phyloP scores from a whole-genome alignment of 2,888 invertebrate genomes.

The Xestia rhomboidea region DNA sequence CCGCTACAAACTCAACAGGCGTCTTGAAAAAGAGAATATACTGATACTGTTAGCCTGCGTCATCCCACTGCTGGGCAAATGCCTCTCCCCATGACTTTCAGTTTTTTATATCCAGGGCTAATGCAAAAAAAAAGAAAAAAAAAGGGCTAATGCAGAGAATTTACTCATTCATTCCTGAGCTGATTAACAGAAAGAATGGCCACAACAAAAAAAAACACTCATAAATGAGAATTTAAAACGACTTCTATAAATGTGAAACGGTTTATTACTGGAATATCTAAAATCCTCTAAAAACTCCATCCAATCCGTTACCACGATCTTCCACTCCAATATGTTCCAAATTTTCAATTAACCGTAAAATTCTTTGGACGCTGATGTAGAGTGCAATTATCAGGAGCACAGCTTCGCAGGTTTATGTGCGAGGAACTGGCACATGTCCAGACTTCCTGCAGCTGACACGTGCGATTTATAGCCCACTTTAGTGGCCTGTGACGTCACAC shows the following conservation, averaged over 20 bases:
- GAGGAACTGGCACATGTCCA: constrained; percentile 59
- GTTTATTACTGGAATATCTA: not conserved
- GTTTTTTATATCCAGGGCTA: too few relatives aligned
- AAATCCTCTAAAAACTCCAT: not conserved
- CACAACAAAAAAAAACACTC: not conserved
- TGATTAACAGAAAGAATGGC: not conserved
- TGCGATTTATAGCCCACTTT: constrained; percentile 64
- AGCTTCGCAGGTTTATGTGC: constrained; percentile 36
- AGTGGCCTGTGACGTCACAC: constrained; percentile 35
- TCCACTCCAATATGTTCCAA: constrained; percentile 17
- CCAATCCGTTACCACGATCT: not conserved
- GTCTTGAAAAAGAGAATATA: not conserved
- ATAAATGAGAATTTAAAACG: not conserved
- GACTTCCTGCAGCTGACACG: constrained; percentile 52
- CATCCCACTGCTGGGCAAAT: too few relatives aligned
- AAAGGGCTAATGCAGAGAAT: too few relatives aligned
- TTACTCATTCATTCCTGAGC: not conserved
- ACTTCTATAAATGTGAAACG: not conserved
- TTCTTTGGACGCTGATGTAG: constrained; percentile 48
- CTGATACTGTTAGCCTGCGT: too few relatives aligned
- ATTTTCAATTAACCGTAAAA: constrained; percentile 45
- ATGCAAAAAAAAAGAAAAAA: too few relatives aligned
- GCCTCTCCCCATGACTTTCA: too few relatives aligned
- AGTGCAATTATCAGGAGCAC: constrained; percentile 49
- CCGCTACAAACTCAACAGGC: not conserved